Evolutionary conservation across 2,113 vertebrate genomes (phyloP), one percentile per base, ranked within the genome.

Genomic region (Peucedramus taeniatus): DNA sequence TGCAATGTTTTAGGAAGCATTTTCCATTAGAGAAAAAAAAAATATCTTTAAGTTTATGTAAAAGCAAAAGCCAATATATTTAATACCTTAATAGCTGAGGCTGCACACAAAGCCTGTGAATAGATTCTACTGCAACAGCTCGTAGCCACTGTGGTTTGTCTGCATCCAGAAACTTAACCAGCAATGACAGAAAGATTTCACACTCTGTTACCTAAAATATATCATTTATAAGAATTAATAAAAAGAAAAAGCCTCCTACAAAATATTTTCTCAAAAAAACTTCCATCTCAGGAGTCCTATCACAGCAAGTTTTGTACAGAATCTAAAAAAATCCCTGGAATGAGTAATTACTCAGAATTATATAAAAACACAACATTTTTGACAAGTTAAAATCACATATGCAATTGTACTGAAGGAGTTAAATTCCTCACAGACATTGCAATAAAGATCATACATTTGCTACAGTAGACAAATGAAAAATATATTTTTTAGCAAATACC

Each of bases 91-190:
- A 97, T 12, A 99, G 96, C 95, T 99, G 99, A 85, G 99, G 99
- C 91, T 99, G 99, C 53, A 99, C 99, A 97, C 99, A 99, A 26
- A 99, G 98, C 78, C 99, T 98, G 81, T 99, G 99, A 91, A 99
- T 99, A 39, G 99, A 99, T 91, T 99, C 99, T 35, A 99, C 99
- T 24, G 99, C 99, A 95, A 99, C 99, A 39, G 99, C 99, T 98
- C 99, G 97, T 68, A 99, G 97, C 99, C 99, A 99, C 97, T 99
- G 99, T 15, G 99, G 99, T 96, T 99, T 99, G 97, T 99, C 99
- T 72, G 99, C 99, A 95, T 99, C 99, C 98, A 99, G 98, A 97
- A 99, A 99, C 96, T 99, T 99, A 95, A 99, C 99, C 97, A 99
- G 97, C 90, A 99, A 98, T 63, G 99, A 99, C 85, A 99, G 96